These are phyloP conservation scores for Hetaerina titia DNA, from an alignment of 2,888 invertebrate genomes.

Conservation along the genomic window DNA sequence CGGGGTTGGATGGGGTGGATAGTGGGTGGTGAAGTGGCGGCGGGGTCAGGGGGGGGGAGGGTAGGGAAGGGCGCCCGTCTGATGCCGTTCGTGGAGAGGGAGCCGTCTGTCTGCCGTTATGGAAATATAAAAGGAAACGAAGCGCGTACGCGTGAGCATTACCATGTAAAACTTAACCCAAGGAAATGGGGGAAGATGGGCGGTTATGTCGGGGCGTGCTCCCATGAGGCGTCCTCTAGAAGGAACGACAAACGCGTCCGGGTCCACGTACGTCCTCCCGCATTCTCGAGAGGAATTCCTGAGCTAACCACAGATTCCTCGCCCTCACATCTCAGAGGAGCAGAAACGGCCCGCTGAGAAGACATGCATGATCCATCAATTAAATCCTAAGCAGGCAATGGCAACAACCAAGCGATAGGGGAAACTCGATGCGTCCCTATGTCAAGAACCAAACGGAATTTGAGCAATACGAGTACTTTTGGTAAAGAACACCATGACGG, in stretches of 20 bases:
- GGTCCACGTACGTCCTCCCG: too few relatives aligned
- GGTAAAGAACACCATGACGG: too few relatives aligned
- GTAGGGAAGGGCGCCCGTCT: not conserved
- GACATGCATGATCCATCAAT: not conserved
- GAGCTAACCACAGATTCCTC: not conserved
- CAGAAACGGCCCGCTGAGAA: not conserved
- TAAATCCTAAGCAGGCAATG: not conserved
- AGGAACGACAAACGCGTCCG: too few relatives aligned
- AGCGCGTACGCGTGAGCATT: not conserved
- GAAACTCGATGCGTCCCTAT: too few relatives aligned
- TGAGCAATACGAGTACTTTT: too few relatives aligned
- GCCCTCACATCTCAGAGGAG: not conserved
- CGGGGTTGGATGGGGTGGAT: not conserved
- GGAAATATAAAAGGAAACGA: not conserved
- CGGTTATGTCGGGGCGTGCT: not conserved
- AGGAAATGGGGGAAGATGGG: not conserved
- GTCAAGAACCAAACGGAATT: too few relatives aligned
- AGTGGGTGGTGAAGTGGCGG: too few relatives aligned
- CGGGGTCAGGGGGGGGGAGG: not conserved
- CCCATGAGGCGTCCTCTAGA: too few relatives aligned
- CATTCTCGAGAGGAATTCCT: too few relatives aligned
- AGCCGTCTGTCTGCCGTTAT: not conserved
- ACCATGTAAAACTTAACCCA: slow-evolving; percentile 17
- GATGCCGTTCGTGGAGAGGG: not conserved
- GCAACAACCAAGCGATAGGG: not conserved